These are phyloP conservation scores for Ypsolopha sequella DNA, from an alignment of 2,888 invertebrate species.

Conservation along the genomic window DNA sequence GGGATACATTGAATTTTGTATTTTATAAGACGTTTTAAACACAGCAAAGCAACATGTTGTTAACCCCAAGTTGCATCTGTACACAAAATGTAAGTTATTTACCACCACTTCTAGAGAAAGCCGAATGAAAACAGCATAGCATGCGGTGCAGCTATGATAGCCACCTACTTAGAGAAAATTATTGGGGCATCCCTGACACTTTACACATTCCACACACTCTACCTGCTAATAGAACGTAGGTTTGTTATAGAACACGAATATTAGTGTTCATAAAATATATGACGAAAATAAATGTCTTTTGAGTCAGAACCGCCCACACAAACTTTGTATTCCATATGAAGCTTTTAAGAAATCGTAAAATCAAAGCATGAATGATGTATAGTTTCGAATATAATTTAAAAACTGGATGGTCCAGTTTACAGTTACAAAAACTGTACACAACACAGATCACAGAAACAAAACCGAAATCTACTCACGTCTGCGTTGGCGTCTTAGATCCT, in stretches of 20 bases:
- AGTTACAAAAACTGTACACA: conserved; percentile 2
- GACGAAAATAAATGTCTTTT: no score
- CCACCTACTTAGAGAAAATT: conserved; percentile 28
- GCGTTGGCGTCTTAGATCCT: not conserved
- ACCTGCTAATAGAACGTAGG: no score
- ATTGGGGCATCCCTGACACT: conserved; percentile 41
- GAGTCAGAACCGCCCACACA: not conserved
- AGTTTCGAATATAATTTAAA: not conserved
- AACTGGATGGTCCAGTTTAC: not conserved
- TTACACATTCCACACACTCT: conserved; percentile 19
- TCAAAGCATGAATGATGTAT: not conserved
- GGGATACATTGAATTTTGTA: no score
- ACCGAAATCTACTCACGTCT: not conserved
- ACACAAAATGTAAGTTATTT: no score
- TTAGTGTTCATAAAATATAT: no score
- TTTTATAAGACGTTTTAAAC: not conserved
- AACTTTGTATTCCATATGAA: not conserved
- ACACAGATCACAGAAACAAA: conserved; percentile 3
- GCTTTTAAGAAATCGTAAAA: not conserved
- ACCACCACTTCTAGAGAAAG: not conserved
- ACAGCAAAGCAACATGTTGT: not conserved
- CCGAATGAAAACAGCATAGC: not conserved
- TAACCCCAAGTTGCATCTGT: not conserved
- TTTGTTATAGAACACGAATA: no score
- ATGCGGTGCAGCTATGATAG: not conserved